phyloP scores from a whole-genome alignment of 1,140 invertebrate genomes.

The Microplitis demolitor region DNA sequence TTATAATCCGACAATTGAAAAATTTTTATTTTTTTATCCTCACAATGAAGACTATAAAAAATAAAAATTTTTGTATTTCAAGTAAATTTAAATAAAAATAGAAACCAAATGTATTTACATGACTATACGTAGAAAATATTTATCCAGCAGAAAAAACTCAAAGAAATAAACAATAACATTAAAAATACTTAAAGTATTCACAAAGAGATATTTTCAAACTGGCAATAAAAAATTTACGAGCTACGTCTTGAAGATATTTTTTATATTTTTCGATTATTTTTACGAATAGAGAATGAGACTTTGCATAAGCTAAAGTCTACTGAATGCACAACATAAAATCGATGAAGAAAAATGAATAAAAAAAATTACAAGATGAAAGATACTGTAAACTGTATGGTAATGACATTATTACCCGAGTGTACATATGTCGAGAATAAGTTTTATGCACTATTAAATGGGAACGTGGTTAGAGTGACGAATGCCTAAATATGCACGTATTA shows the following conservation, averaged over 20 bases:
- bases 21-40: background rate
- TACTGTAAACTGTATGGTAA: background rate
- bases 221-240: conserved; percentile 2
- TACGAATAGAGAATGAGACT: background rate
- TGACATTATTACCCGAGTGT: background rate
- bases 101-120: background rate
- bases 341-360: background rate
- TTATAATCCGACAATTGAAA: background rate
- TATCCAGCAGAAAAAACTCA: background rate
- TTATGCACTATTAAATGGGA: conserved; percentile 14
- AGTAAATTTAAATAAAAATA: background rate
- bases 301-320: background rate
- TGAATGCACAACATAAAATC: background rate
- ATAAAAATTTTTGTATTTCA: background rate
- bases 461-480: conserved; percentile 29
- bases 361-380: too few species aligned
- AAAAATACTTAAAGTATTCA: too few species aligned
- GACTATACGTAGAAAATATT: background rate
- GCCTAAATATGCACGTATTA: conserved; percentile 30
- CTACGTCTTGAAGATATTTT: background rate
- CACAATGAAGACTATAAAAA: too few species aligned
- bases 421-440: background rate
- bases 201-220: background rate
- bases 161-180: background rate
- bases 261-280: background rate